A percentile compares a stretch with the other conserved stretches of the same genome.
Conservation (phyloP, 2,113 vertebrate species). For the Psilopsiagon aurifrons region DNA sequence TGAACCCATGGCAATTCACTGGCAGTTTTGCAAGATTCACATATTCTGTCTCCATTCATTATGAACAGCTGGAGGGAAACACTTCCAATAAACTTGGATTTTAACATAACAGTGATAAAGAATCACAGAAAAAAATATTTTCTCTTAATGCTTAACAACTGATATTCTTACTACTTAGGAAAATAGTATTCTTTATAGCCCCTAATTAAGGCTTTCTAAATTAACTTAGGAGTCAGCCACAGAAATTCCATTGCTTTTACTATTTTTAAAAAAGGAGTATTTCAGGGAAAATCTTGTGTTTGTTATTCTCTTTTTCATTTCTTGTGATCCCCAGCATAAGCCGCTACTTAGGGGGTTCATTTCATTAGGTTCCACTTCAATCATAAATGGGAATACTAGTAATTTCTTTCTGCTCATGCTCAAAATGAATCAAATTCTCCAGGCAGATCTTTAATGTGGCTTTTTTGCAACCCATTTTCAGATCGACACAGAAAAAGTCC, state of each 20-base stretch:
- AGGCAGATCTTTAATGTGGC: not conserved
- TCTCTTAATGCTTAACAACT: not conserved
- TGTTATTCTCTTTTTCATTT: not conserved
- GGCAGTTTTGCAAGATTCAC: not conserved
- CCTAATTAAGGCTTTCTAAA: not conserved
- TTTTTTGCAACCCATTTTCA: not conserved
- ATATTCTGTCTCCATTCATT: not conserved
- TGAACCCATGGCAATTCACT: not conserved
- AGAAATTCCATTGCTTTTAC: not conserved
- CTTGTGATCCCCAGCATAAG: not conserved
- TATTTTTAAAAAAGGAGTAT: accelerated
- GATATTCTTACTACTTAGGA: not conserved
- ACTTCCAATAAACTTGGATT: not conserved
- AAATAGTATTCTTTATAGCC: not conserved
- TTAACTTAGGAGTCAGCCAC: not conserved
- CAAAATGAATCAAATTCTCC: not conserved
- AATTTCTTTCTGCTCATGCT: not conserved
- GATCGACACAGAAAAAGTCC: not conserved
- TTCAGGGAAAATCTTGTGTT: not conserved
- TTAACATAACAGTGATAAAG: not conserved
- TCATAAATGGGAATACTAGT: not conserved
- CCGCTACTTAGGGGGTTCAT: not conserved
- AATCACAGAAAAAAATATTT: not conserved
- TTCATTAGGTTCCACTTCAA: not conserved
- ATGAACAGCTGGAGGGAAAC: not conserved